Evolutionary conservation across 2,113 vertebrate genomes (phyloP), one percentile per base, ranked within the genome.

Genomic region (Coptodon bakossiorum): DNA sequence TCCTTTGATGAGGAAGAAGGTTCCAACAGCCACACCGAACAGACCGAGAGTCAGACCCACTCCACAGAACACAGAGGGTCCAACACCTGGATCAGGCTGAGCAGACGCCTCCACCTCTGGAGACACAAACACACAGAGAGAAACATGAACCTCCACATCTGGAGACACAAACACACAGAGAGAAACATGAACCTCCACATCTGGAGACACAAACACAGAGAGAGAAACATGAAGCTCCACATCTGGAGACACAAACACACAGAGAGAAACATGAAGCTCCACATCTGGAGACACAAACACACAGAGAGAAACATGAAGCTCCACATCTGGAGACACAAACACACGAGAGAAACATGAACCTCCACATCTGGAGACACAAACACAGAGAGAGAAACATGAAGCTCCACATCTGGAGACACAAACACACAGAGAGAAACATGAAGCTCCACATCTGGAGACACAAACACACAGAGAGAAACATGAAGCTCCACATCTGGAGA

Each of bases 1-100:
- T 9, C 68, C 86, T 83, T 87, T 83, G 56, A 87, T 53, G n/a
- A 87, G 71, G 71, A 83, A 54, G 34, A 83, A 87, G 3, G 80
- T 86, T 48, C 85, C 85, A 13, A 16, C 27, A 3, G 85, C 61
- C 24, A 86, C 80, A 19, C 80, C 80, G 3, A 87, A 0, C 5
- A 88, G 45, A 12, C 81, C 81, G 1, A 88, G 4, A 3, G 34
- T 80, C 19, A 83, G 19, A 83, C 86, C 57, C 12, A 76, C 31
- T 43, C 56, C 85, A 82, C 85, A 87, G 85, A 82, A 61, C 16
- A 82, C 40, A 1, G 81, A 9, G 0, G 81, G 54, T 3, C 68
- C 80, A n/a, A 59, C 14, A 17, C 9, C 19, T 6, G 80, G 45
- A 63, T 19, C 9, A 0, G 59, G 4, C 0, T 22, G 19, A 17